Evolutionary conservation across 2,113 vertebrate genomes (phyloP).

Genomic region (Bos indicus): DNA sequence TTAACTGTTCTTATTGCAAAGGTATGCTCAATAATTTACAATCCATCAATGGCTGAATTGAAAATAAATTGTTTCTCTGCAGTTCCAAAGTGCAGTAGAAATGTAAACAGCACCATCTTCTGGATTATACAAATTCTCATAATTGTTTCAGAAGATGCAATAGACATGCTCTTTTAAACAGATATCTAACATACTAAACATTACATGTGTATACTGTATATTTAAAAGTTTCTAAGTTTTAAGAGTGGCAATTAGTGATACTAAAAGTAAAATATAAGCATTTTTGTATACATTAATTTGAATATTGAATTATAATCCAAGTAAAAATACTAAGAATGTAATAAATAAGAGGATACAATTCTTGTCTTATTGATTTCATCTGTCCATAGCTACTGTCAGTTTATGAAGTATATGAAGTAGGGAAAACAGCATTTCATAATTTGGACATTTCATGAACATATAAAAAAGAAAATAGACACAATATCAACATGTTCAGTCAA

Average conservation of each 20-base stretch:
- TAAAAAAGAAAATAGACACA: not conserved
- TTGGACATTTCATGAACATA: not conserved
- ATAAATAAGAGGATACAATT: not conserved
- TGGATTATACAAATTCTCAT: slow-evolving; percentile 47
- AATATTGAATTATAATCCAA: not conserved
- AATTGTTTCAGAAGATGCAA: not conserved
- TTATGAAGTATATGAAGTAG: not conserved
- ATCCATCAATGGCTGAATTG: slow-evolving; percentile 63
- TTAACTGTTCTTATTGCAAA: slow-evolving; percentile 76
- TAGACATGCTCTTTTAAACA: not conserved
- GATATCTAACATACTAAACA: not conserved
- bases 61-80: slow-evolving; percentile 57
- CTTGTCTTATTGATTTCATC: not conserved
- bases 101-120: slow-evolving; percentile 84
- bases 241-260: not conserved
- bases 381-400: not conserved
- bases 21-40: slow-evolving; percentile 78
- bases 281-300: not conserved
- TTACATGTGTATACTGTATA: not conserved
- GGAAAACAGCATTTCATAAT: not conserved
- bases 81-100: slow-evolving; percentile 36
- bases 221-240: not conserved
- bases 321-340: not conserved
- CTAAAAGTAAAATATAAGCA: not conserved
- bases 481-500: not conserved